phyloP scores from a whole-genome alignment of 2,888 invertebrate species.

The Drosophila lacicola region DNA sequence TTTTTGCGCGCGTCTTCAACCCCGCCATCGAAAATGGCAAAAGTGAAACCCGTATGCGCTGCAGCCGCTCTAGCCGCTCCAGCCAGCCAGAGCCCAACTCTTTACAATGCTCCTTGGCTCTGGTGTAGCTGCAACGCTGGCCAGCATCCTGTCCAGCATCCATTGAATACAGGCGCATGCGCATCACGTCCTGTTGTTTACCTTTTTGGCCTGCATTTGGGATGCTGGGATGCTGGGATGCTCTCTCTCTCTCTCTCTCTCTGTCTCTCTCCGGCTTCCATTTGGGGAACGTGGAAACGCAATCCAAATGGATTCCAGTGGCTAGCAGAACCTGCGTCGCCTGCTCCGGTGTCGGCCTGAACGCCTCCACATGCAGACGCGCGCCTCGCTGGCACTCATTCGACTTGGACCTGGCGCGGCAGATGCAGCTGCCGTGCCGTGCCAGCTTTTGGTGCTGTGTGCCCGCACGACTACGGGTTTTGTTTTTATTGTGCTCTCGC shows the following conservation, averaged over 20 bases:
- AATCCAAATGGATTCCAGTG: constrained; percentile 39
- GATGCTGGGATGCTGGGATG: no score
- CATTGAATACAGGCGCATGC: constrained; percentile 52
- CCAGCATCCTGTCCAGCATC: constrained; percentile 25
- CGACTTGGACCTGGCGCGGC: constrained; percentile 70
- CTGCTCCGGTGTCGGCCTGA: constrained; percentile 37
- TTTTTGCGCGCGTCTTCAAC: constrained; percentile 34
- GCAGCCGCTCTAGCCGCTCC: constrained; percentile 1
- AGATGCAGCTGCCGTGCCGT: constrained; percentile 62
- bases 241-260: constrained; percentile 1
- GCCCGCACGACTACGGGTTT: constrained; percentile 27
- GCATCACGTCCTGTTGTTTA: constrained; percentile 47
- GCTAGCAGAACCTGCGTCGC: constrained; percentile 24
- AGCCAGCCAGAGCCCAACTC: no score
- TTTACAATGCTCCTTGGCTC: background rate
- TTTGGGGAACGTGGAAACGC: constrained; percentile 41
- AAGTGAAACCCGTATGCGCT: constrained; percentile 30
- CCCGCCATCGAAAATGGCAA: constrained; percentile 57
- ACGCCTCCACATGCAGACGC: constrained; percentile 67
- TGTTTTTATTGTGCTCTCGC: constrained; percentile 48
- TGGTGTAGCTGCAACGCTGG: constrained; percentile 18
- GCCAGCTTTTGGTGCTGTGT: constrained; percentile 24
- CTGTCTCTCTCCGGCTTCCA: constrained; percentile 20
- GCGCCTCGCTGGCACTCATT: constrained; percentile 60
- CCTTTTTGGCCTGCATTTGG: constrained; percentile 36